phyloP scores from a whole-genome alignment of 2,888 invertebrate species.

The Eupeodes luniger region DNA sequence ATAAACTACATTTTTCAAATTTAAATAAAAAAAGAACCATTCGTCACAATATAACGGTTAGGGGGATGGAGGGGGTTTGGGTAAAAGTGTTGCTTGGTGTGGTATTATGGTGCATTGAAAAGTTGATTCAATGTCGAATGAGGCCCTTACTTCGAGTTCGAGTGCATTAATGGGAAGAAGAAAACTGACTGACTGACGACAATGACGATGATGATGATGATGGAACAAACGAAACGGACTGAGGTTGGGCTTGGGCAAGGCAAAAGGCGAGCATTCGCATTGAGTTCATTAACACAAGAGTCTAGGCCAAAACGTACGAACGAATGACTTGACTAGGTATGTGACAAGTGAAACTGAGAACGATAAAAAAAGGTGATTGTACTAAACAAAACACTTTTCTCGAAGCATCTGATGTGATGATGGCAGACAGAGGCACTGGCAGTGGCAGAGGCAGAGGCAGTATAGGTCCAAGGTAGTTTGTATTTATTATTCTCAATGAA shows the following conservation, averaged over 20 bases:
- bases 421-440: not conserved
- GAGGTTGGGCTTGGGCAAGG: conserved; percentile 2
- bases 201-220: too few relatives aligned
- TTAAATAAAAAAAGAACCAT: not conserved
- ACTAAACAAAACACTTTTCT: conserved; percentile 26
- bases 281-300: conserved; percentile 48
- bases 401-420: conserved; percentile 16
- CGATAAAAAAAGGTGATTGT: conserved; percentile 33
- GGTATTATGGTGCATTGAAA: conserved; percentile 26
- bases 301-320: conserved; percentile 35
- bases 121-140: conserved; percentile 13
- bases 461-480: not conserved
- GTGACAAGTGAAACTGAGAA: conserved; percentile 19
- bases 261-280: conserved; percentile 23
- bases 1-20: not conserved
- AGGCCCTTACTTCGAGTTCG: conserved; percentile 15
- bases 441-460: not conserved
- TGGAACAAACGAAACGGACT: not conserved
- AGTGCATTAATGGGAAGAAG: conserved; percentile 10
- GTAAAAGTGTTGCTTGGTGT: not conserved
- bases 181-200: conserved; percentile 8
- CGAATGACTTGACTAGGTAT: conserved; percentile 23
- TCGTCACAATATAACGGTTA: not conserved
- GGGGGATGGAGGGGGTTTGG: not conserved
- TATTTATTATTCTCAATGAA: not conserved